Percentiles rank a stretch among this genome's conserved stretches.
Conservation (phyloP, 2,113 vertebrate species). For the Tor tambroides region DNA sequence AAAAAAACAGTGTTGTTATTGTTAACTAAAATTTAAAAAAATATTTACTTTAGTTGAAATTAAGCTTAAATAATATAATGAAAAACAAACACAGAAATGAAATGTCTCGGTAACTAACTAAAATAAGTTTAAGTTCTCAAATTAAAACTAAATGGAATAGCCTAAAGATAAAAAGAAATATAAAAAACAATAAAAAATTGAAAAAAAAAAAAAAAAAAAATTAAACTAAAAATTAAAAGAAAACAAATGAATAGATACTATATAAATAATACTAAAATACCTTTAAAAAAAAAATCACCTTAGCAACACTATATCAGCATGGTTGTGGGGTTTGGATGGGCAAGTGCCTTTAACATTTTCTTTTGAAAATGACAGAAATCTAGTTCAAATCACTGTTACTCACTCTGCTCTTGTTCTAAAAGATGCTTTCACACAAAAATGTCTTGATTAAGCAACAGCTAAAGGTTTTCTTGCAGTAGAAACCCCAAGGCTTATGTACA, state of each 20-base stretch:
- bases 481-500: constrained; percentile 4
- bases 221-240: neutral
- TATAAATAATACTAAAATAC: neutral
- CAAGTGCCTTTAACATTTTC: no score
- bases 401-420: neutral
- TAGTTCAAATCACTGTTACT: neutral
- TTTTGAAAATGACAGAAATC: neutral
- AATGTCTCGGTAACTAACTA: no score
- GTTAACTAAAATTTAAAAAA: no score
- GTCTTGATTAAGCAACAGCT: constrained; percentile 4
- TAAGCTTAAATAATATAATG: no score
- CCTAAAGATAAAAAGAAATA: no score
- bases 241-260: neutral
- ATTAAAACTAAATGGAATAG: no score
- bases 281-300: neutral
- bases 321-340: neutral
- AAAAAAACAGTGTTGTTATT: neutral
- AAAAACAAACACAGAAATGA: no score
- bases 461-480: neutral
- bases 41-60: neutral
- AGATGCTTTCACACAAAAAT: neutral
- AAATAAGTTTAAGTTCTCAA: no score
- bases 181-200: no score
- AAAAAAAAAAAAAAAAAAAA: neutral
- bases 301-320: neutral